These are phyloP conservation scores for Aspiorhynchus laticeps DNA, from an alignment of 2,113 vertebrate genomes.

Conservation along the genomic window DNA sequence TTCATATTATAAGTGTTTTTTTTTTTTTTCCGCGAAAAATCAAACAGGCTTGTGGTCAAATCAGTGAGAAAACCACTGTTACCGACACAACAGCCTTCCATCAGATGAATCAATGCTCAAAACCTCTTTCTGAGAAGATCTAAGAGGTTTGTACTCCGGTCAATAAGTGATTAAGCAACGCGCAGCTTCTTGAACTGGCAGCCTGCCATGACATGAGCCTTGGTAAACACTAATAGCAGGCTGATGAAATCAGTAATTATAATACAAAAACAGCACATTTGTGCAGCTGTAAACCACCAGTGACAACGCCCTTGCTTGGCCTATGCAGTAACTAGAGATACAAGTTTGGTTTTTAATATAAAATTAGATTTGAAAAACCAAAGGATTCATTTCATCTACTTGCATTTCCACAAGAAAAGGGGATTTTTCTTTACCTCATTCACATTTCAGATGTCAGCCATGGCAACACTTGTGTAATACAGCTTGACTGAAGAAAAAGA, in stretches of 20 bases:
- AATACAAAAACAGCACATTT: neutral
- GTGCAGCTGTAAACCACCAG: neutral
- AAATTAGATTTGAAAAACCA: neutral
- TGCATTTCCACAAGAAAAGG: neutral
- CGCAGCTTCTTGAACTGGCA: neutral
- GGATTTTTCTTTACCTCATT: neutral
- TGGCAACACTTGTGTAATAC: neutral
- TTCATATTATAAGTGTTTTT: neutral
- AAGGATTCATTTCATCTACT: neutral
- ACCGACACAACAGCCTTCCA: neutral
- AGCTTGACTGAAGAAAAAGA: neutral
- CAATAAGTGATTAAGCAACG: neutral
- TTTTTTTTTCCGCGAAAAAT: neutral
- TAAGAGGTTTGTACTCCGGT: conserved; percentile 2
- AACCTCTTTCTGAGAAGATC: neutral
- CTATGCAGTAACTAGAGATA: neutral
- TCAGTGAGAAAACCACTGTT: neutral
- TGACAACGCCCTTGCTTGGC: neutral
- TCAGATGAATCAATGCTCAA: neutral
- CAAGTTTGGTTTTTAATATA: neutral
- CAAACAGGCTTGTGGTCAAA: neutral
- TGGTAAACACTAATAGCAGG: conserved; percentile 27
- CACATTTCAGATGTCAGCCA: neutral
- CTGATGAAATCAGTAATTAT: conserved; percentile 23
- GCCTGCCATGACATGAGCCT: neutral